Conservation (phyloP, 2,113 vertebrate genomes). For the Sander lucioperca region DNA sequence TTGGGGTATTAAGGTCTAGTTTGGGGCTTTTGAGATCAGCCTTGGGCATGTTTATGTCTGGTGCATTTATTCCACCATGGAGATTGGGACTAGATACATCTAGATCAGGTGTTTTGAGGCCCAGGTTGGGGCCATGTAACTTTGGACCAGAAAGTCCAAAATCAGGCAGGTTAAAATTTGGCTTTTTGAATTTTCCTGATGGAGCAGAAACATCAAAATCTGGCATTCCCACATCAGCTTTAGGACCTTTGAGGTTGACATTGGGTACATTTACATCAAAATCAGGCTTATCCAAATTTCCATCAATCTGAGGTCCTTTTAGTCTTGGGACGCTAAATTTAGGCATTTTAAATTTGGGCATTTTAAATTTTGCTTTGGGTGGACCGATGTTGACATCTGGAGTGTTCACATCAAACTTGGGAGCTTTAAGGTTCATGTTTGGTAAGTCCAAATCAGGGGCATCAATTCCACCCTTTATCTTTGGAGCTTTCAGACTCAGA, state of each 20-base stretch:
- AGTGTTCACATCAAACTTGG: slow-evolving; percentile 63
- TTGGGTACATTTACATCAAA: slow-evolving; percentile 54
- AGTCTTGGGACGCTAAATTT: slow-evolving; percentile 50
- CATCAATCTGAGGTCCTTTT: slow-evolving; percentile 66
- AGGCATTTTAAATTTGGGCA: slow-evolving; percentile 72
- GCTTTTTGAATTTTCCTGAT: slow-evolving; percentile 64
- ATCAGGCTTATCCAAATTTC: slow-evolving; percentile 40
- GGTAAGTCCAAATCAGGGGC: slow-evolving; percentile 60
- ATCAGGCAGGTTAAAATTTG: slow-evolving; percentile 57
- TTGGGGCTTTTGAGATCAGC: too few species aligned
- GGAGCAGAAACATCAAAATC: slow-evolving; percentile 42
- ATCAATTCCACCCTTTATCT: slow-evolving; percentile 69
- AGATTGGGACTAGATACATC: slow-evolving; percentile 45
- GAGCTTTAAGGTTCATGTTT: slow-evolving; percentile 55
- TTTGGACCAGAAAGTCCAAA: slow-evolving; percentile 44
- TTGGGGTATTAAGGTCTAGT: slow-evolving; percentile 32
- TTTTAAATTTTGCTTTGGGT: slow-evolving; percentile 56
- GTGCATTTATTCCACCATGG: slow-evolving; percentile 38
- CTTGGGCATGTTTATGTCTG: slow-evolving; percentile 39
- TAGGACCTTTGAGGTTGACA: slow-evolving; percentile 49
- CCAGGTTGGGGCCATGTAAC: slow-evolving; percentile 25
- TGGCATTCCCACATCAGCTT: slow-evolving; percentile 19
- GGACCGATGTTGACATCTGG: slow-evolving; percentile 63
- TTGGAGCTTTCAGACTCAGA: slow-evolving; percentile 57
- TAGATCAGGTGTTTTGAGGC: slow-evolving; percentile 34